Base-by-base conservation (phyloP, 2,797 vertebrate genomes). In the Heteromormyrus szaboi region DNA sequence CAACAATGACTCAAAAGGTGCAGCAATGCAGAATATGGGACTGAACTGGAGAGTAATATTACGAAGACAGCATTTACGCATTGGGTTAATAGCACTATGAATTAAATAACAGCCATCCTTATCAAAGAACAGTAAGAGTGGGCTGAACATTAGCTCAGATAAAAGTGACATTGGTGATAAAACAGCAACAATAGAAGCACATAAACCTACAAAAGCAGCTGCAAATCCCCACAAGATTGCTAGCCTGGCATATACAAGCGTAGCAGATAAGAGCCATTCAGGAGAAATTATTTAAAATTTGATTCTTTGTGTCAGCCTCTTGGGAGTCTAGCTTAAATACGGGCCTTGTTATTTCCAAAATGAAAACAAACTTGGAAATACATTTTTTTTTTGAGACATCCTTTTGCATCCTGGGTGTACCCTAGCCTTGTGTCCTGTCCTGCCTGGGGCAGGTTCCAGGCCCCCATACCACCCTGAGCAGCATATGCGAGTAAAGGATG, bases 131-230 rank as follows among this genome's bases (percentile, higher is more conserved):
- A 3, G 88, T 19, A 46, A 85, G 86, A 59, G 79, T 33, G 62
- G 88, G n/a, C n/a, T 89, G 41, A 54, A 50, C 46, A 88, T 54
- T 84, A 85, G 79, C 25, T 85, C 87, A 90, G 87, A 90, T 89
- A 88, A 91, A 90, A 90, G 89, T 81, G 89, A 90, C 79, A 54
- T 46, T 19, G 56, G 44, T 90, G 83, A 62, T 68, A 68, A 86
- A 86, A 79, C 65, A 11, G 88, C 85, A 89, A 90, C 89, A 90
- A 91, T 88, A 53, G 90, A 85, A 7, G 87, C 79, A 88, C 87
- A 41, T 87, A 65, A 89, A 89, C 53, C 53, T 14, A 83, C 86
- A 85, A 50, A 86, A 53, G 56, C 14, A 11, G 33, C 25, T 44
- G 86, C 22, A 48, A 53, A 83, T 29, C 46, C 22, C 7, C 2